Conservation (phyloP, 2,113 vertebrate genomes). For the Propithecus coquereli region DNA sequence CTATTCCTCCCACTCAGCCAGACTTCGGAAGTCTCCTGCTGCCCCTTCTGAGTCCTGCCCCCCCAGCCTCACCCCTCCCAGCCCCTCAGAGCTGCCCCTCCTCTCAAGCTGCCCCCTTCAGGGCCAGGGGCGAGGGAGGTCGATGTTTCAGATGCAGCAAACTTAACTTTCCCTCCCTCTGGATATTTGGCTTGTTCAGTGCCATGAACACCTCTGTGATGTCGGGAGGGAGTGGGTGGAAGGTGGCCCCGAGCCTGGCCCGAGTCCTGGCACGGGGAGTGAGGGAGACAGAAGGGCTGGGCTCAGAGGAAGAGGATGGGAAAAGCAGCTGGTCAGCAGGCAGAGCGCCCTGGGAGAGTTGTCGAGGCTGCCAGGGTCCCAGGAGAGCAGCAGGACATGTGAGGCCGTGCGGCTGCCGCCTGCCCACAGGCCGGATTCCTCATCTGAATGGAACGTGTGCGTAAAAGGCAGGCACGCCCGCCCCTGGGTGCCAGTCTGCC, state of each 20-base stretch:
- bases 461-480: constrained; percentile 37
- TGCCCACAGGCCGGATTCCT: constrained; percentile 64
- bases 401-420: not conserved
- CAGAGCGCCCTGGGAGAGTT: not conserved
- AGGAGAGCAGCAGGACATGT: not conserved
- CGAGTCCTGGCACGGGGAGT: not conserved
- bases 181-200: not conserved
- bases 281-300: not conserved
- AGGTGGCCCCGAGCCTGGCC: not conserved
- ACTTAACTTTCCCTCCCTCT: not conserved
- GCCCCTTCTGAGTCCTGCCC: not conserved
- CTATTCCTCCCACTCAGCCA: not conserved
- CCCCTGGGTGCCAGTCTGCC: not conserved
- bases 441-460: constrained; percentile 63
- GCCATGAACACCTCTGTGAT: not conserved
- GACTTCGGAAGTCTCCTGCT: not conserved
- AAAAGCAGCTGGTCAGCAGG: not conserved
- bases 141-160: not conserved
- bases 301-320: not conserved
- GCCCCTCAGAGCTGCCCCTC: not conserved
- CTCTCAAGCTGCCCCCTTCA: not conserved
- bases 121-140: not conserved
- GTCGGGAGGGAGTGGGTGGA: not conserved
- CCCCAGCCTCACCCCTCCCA: not conserved
- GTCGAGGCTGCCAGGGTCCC: not conserved